These are phyloP conservation scores for Labia minor DNA, from an alignment of 2,888 invertebrate species.

Conservation along the genomic window DNA sequence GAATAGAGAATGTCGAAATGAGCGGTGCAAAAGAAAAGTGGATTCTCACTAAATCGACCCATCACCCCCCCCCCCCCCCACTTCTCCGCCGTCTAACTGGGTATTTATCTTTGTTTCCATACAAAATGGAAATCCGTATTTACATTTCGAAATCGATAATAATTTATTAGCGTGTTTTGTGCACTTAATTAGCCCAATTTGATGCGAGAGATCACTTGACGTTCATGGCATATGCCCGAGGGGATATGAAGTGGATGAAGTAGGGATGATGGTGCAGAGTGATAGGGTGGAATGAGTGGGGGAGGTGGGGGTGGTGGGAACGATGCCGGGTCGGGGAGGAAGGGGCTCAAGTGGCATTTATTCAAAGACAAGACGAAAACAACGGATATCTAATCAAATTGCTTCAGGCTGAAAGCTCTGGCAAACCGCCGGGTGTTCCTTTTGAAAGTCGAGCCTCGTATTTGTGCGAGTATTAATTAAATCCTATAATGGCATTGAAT, in stretches of 20 bases:
- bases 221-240: not conserved
- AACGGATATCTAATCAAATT: slow-evolving; percentile 7
- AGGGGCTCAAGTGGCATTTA: not conserved
- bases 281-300: not conserved
- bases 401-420: not conserved
- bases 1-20: too few species aligned
- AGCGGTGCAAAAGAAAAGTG: too few species aligned
- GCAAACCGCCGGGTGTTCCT: slow-evolving; percentile 5
- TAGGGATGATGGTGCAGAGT: too few species aligned
- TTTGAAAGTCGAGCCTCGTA: slow-evolving; percentile 8
- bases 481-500: slow-evolving; percentile 13
- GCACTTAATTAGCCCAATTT: not conserved
- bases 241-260: not conserved
- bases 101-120: too few species aligned
- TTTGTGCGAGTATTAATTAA: slow-evolving; percentile 4
- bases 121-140: not conserved
- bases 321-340: not conserved
- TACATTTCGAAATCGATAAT: not conserved
- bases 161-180: not conserved
- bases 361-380: not conserved
- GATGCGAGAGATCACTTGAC: not conserved
- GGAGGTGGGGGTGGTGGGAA: too few species aligned
- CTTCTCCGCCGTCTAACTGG: too few species aligned
- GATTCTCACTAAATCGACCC: too few species aligned
- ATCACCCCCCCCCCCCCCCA: too few species aligned